Evolutionary conservation across 1,140 invertebrate genomes (phyloP), one percentile per base, ranked within the genome.

Genomic region (Drosophila sechellia): DNA sequence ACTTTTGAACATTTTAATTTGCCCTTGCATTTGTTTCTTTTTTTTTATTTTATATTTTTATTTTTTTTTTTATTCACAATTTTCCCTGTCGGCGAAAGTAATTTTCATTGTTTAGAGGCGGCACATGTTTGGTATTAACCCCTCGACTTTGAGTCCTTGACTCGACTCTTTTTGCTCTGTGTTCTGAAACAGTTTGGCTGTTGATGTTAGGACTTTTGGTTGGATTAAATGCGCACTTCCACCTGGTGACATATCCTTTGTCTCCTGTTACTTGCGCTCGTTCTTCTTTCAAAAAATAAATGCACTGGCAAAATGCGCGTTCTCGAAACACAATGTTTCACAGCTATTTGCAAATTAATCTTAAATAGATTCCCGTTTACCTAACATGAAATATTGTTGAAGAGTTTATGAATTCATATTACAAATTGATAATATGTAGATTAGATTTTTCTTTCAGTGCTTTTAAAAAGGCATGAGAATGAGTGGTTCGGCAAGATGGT

Each of bases 121-220:
- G 69, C 80, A 84, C 76, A 84, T 79, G 80, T 79, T 75, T 55
- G 64, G 40, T 69, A 69, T 55, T 46, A 69, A 68, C 35, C 43
- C 43, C 58, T 27, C 54, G 61, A 49, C 57, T 37, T 52, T 52
- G 56, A 17, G 37, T 57, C 59, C 54, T 61, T 63, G 59, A 60
- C 59, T 63, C 17, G 22, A 17, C 53, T 42, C 25, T 8, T 20
- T 15, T 45, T 34, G 13, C 15, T 13, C 12, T 31, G 31, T 59
- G n/a, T n/a, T 61, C 15, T 35, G 34, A 37, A 22, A 27, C 46
- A 43, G 27, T 52, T 69, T 63, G 72, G 55, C 59, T 87, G 84
- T 87, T 87, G 84, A 89, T 87, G 79, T 89, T 87, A 66, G 72
- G 84, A 87, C 79, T 87, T 87, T 87, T 70, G 83, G 83, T 83